Evolutionary conservation across 2,113 vertebrate genomes (phyloP), one percentile per base, ranked within the genome.

Genomic region (Prochilodus magdalenae): DNA sequence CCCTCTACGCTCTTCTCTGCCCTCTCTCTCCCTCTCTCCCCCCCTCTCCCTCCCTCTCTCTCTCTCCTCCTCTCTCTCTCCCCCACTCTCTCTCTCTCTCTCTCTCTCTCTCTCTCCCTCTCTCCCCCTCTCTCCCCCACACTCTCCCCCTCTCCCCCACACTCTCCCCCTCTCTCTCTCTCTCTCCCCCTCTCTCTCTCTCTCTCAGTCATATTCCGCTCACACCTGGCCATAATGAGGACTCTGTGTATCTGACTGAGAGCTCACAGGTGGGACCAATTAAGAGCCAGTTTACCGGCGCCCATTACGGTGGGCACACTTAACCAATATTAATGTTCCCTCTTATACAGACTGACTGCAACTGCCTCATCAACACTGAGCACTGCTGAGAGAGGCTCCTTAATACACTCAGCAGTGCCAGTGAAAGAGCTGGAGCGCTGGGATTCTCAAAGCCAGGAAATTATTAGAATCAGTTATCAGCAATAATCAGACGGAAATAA

Each of bases 201-300:
- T 66, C 51, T 11, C 16, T 53, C 24, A 29, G 24, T 36, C 74
- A 51, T 75, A 44, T 69, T 82, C 49, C 5, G 1, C 67, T 82
- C 73, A 57, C 73, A 75, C 80, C 30, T 82, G 72, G 62, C 24
- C 24, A 81, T 12, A 75, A 75, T 60, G 63, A 55, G 27, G 33
- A 36, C 69, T 73, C 27, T 26, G 44, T 51, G 69, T 63, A 22
- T 27, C 57, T 65, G 72, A 36, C n/a, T 75, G 63, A 81, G 55
- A 75, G 1, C 33, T 81, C 71, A 44, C 60, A 75, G 72, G 72
- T 74, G 29, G 55, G 29, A 30, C 29, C 26, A 57, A 24, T 60
- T 60, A 60, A 60, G 55, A 67, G 33, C 65, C 36, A 30, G 29
- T 67, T 67, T 67, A 20, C 29, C 1, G 63, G 29, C 29, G 22